Base-by-base conservation (phyloP, 2,888 invertebrate species). In the Prosopocoilus inquinatus region DNA sequence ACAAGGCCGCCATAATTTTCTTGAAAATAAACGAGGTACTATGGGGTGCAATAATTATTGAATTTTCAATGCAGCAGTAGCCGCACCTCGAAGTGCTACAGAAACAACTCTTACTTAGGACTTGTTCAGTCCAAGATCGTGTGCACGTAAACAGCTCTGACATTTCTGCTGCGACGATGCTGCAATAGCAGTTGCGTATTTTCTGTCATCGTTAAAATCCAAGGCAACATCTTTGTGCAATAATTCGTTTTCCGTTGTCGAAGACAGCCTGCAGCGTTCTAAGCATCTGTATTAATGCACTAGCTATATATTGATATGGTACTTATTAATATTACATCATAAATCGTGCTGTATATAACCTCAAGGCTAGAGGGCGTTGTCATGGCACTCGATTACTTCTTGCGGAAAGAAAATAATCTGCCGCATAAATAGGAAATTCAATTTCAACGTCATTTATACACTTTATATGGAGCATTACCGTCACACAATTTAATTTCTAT, bases 241-340 rank as follows among this genome's bases (percentile, higher is more conserved):
- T 28, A 28, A 28, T 65, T 53, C 60, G 58, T 59, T 64, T 62
- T 47, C 62, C 57, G 52, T 58, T 56, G 53, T 51, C 55, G 54
- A 50, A 49, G 49, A 60, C 45, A 55, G 66, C 66, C 62, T 39
- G 47, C 50, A 55, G 63, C 62, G 55, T 46, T 64, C 55, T 57
- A 61, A 63, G 58, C 60, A 64, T 63, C 63, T 59, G 59, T 61
- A 62, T 63, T 64, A 61, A 64, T 64, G 62, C 64, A 61, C 60
- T 58, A 56, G 57, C 60, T 56, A 59, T 63, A 61, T 62, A 63
- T 63, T 64, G 65, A 66, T 67, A 64, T 67, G 63, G 65, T 63
- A 64, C 63, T 67, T 67, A 67, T 67, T 67, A 67, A 67, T 67
- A 66, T 67, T 65, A 65, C 66, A 67, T 66, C 65, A 66, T 64